These are phyloP conservation scores for Lepeophtheirus nordmannii DNA, from an alignment of 2,888 invertebrate species.

Conservation along the genomic window DNA sequence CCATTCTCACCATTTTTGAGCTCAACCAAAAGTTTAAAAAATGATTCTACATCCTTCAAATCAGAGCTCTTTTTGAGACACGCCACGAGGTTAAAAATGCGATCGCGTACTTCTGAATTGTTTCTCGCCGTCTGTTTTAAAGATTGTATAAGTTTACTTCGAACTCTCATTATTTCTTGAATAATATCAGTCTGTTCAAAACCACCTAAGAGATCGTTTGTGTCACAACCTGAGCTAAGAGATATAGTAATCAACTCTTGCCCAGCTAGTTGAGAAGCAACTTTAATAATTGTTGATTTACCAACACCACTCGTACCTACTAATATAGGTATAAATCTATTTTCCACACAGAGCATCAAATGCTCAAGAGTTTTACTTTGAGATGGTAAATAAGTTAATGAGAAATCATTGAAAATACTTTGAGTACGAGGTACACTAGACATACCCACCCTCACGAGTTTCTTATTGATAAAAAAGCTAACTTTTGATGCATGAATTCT, in stretches of 20 bases:
- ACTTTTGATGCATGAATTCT: background rate
- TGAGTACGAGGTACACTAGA: background rate
- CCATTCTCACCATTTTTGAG: constrained; percentile 16
- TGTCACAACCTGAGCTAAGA: constrained; percentile 82
- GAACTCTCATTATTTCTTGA: background rate
- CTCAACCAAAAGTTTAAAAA: constrained; percentile 24
- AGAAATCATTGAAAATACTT: background rate
- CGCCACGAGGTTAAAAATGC: too few species aligned
- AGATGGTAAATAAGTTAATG: background rate
- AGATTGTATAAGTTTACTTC: background rate
- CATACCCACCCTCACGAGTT: background rate
- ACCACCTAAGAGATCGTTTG: constrained; percentile 82
- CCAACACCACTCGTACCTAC: constrained; percentile 63
- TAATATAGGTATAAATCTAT: constrained; percentile 82
- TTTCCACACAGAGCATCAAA: constrained; percentile 65
- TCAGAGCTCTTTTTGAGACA: background rate
- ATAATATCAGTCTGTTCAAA: constrained; percentile 70
- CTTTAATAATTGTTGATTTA: constrained; percentile 59
- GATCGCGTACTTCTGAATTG: too few species aligned
- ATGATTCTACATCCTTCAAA: constrained; percentile 26
- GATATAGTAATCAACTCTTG: constrained; percentile 55
- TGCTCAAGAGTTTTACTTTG: constrained; percentile 48
- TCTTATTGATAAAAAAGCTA: background rate
- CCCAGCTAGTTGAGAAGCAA: constrained; percentile 58
- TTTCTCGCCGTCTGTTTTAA: background rate